Evolutionary conservation across 1,140 invertebrate species (phyloP), one percentile per base, ranked within the genome.

Genomic region (Teleogryllus occipitalis): DNA sequence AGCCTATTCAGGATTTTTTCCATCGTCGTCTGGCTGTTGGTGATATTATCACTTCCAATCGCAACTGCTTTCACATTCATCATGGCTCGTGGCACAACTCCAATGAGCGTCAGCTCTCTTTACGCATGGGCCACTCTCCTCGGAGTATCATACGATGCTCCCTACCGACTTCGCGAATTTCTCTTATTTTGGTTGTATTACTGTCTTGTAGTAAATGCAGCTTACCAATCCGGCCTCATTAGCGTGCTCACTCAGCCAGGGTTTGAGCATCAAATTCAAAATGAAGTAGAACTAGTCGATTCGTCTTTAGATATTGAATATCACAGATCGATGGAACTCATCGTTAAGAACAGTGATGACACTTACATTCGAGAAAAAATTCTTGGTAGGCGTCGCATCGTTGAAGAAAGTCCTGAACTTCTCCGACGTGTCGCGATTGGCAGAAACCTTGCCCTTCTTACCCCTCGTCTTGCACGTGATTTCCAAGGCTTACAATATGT

Each of bases 221-320:
- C 47, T 22, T 76, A 76, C 14, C 75, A 46, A 8, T 47, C 75
- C 7, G 39, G 15, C 10, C 12, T 76, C 27, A 47, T 47, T 18
- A 76, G 27, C 1, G 39, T 76, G 14, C 8, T 76, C 7, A 76
- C 47, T 18, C 8, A 76, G n/a, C 39, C 75, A 14, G 75, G 75
- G 4, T 76, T 14, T 46, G 22, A 76, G 14, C 75, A 76, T 47
- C 75, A 76, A 46, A 76, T 76, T 76, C 75, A 14, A 15, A 76
- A 46, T 76, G 75, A 46, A 7, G 22, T 46, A 76, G 75, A 76
- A 10, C 75, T 76, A 0, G 27, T 47, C 6, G 14, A 22, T 12
- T 76, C 75, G 15, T 15, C 39, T 76, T 5, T 76, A 7, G 75
- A 15, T 15, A 46, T 18, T 18, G 75, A 47, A 3, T 76, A 47